These are phyloP conservation scores for Sebastes nivosus DNA, from an alignment of 2,797 vertebrate species.

Conservation along the genomic window DNA sequence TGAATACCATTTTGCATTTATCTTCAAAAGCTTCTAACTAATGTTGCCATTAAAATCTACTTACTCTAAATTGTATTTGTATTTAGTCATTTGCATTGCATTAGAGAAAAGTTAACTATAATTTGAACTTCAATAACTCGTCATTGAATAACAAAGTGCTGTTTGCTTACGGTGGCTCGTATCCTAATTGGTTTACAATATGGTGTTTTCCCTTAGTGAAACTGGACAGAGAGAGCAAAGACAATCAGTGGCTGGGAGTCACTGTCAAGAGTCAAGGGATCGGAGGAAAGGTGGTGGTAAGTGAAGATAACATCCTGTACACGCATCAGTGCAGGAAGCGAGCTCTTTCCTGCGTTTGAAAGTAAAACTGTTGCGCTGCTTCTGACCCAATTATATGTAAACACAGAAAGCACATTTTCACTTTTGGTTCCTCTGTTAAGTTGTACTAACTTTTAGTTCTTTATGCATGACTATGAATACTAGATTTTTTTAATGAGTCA, in stretches of 20 bases:
- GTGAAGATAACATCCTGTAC: slow-evolving; percentile 38
- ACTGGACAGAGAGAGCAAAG: slow-evolving; percentile 89
- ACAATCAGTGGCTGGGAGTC: slow-evolving; percentile 97
- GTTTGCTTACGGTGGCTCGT: neutral
- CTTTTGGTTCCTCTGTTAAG: neutral
- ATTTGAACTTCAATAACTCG: neutral
- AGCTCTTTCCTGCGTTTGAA: neutral
- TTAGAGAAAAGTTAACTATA: neutral
- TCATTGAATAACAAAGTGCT: neutral
- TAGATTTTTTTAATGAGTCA: neutral
- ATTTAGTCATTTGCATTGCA: neutral
- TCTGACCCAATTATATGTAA: neutral
- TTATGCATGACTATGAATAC: neutral
- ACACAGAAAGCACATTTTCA: neutral
- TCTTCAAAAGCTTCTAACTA: neutral
- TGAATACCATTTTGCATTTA: neutral
- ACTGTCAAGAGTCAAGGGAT: slow-evolving; percentile 94
- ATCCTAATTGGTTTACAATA: slow-evolving; percentile 29
- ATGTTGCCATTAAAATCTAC: neutral
- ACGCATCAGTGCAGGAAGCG: neutral
- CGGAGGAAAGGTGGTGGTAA: slow-evolving; percentile 95
- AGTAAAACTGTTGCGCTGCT: neutral
- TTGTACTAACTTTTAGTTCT: neutral
- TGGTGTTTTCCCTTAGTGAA: slow-evolving; percentile 77
- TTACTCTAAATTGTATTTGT: neutral